Evolutionary conservation across 2,797 vertebrate species (phyloP), one percentile per base, ranked within the genome.

Genomic region (Columba guinea): DNA sequence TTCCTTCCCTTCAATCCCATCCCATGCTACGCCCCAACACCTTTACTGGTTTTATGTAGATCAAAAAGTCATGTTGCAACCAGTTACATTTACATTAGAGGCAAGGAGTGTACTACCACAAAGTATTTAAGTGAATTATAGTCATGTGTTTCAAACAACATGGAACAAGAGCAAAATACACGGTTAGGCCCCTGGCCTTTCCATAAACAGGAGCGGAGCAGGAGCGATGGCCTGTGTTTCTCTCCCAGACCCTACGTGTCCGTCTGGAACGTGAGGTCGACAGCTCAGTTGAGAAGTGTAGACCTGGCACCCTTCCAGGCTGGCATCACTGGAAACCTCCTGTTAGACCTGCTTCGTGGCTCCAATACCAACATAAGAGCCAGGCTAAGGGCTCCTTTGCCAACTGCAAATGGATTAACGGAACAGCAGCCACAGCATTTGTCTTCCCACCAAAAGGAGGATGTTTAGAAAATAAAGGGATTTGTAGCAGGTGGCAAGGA

Each of bases 131-230:
- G 28, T 90, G 48, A 89, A 86, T 89, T 93, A 80, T 1, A 91
- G 58, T 59, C 82, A 86, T 56, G 28, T 83, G 78, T 85, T 92
- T 95, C 71, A 87, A 93, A 77, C 92, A 93, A 80, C 52, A 92
- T 84, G 44, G 35, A 84, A 75, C 3, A 5, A 75, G 58, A 90
- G 32, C 11, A 73, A 81, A 92, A 89, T 37, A 35, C 12, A 56
- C 3, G n/a, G 62, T 41, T 55, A 67, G 48, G 60, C 26, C 41
- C 7, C 9, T 5, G 79, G 32, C 4, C 44, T 74, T 89, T 70
- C 71, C 7, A 1, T 67, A 74, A 89, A 65, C 26, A 70, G 0
- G 0, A 67, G 28, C 0, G 1, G n/a, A 83, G 51, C 9, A 4
- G 8, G 24, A 68, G 65, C 17, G 30, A 39, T n/a, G 70, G 77